Base-by-base conservation (phyloP, 1,140 invertebrate species). In the Drosophila sturtevanti region DNA sequence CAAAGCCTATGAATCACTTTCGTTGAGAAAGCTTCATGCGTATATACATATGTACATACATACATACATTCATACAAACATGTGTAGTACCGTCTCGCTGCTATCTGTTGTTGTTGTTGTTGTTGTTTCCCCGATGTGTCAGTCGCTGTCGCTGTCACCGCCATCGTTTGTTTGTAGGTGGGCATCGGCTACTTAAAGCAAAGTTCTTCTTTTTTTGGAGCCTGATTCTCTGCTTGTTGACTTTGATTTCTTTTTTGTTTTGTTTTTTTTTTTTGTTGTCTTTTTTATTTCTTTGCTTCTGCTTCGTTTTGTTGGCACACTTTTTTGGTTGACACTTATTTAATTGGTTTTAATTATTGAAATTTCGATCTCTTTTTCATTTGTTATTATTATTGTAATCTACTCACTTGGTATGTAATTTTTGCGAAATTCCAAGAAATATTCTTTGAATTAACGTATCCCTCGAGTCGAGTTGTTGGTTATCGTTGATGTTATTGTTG, bases 191-290 rank as follows among this genome's bases (percentile, higher is more conserved):
- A 35, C 41, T 41, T 79, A 75, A 82, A 82, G 71, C 58, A 65
- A 55, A 35, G 18, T 27, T 81, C 56, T 35, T 78, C 41, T 65
- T 65, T 48, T 64, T 58, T 55, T 41, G 12, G 22, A 60, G 65
- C 63, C 35, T 64, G 18, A 54, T 63, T 41, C 62, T 48, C 62
- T 48, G 37, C 31, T 62, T 73, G 59, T 72, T 79, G 56, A 58
- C 56, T 72, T 79, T 87, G 79, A 82, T 87, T 87, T 89, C 84
- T 86, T 86, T 86, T 81, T 77, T 48, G 41, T 75, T 63, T 51
- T 14, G 54, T 37, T 62, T 61, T 24, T 11, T 34, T 44, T 27
- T 61, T 24, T 11, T 34, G 24, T 27, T 16, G 18, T 16, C 12
- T 27, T 58, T 85, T 24, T 61, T 41, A 48, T 62, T 66, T n/a